A percentile compares a stretch with the other conserved stretches of the same genome.
Evolutionary conservation across 2,113 vertebrate genomes (phyloP).

Genomic region (Ptyas mucosa): DNA sequence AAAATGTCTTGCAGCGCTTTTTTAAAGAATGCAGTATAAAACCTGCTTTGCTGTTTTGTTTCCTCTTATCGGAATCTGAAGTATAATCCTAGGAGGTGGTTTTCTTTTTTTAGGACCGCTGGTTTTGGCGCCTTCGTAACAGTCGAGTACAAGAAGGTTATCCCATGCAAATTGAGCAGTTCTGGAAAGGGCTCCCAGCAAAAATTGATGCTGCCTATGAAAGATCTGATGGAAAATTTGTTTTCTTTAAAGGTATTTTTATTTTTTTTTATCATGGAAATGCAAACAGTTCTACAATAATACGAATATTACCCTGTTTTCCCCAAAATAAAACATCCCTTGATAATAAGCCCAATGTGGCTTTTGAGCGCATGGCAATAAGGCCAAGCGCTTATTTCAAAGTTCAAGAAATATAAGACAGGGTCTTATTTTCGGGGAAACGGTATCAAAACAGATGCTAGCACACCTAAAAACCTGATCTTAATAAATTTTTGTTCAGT

Average conservation of each 20-base stretch:
- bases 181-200: constrained; percentile 95
- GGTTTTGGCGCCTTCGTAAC: constrained; percentile 98
- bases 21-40: not conserved
- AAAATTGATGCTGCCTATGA: constrained; percentile 95
- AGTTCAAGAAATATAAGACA: no score
- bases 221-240: constrained; percentile 92
- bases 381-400: no score
- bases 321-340: no score
- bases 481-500: not conserved
- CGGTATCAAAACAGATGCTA: not conserved
- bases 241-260: constrained; percentile 94
- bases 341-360: no score
- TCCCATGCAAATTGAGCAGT: constrained; percentile 97
- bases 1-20: not conserved
- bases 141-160: constrained; percentile 96
- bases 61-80: not conserved
- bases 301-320: not conserved
- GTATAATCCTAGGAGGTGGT: not conserved
- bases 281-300: not conserved
- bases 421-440: no score
- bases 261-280: not conserved
- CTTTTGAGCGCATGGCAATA: no score
- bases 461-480: not conserved
- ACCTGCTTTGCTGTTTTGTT: not conserved
- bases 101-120: constrained; percentile 78